These are phyloP conservation scores for Cacoxenus indagator DNA, from an alignment of 2,888 invertebrate species.

Conservation along the genomic window DNA sequence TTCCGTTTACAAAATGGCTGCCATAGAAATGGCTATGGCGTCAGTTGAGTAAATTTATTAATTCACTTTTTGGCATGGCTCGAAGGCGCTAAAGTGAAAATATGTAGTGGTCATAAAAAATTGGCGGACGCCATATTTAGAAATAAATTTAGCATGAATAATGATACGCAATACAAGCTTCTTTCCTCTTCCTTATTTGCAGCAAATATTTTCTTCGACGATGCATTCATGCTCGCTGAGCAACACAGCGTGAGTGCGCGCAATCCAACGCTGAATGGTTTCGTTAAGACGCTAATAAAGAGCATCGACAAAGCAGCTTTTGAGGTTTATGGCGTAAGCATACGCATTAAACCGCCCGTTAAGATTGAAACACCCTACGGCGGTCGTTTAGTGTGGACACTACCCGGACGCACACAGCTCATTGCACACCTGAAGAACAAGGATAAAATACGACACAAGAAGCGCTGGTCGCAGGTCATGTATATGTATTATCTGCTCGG, in stretches of 20 bases:
- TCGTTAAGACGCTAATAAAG: slow-evolving; percentile 81
- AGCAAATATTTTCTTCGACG: slow-evolving; percentile 85
- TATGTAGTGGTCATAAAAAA: slow-evolving; percentile 13
- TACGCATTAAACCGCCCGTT: slow-evolving; percentile 77
- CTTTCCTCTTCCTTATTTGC: slow-evolving; percentile 48
- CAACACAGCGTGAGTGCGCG: slow-evolving; percentile 69
- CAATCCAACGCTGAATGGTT: slow-evolving; percentile 84
- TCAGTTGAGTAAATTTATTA: background rate
- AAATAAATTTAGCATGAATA: slow-evolving; percentile 8
- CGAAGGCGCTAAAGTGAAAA: slow-evolving; percentile 28
- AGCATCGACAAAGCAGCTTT: slow-evolving; percentile 83
- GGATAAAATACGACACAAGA: slow-evolving; percentile 87
- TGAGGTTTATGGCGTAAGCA: slow-evolving; percentile 78
- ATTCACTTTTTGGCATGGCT: slow-evolving; percentile 27
- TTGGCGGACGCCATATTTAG: slow-evolving; percentile 7
- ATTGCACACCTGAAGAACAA: slow-evolving; percentile 92
- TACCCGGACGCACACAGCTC: slow-evolving; percentile 88
- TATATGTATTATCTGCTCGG: slow-evolving; percentile 94
- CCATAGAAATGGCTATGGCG: too few species aligned
- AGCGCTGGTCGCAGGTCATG: slow-evolving; percentile 96
- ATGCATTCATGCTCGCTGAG: slow-evolving; percentile 80
- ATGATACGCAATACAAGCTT: background rate
- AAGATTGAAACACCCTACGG: slow-evolving; percentile 89
- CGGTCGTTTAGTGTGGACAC: slow-evolving; percentile 84
- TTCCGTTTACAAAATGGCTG: too few species aligned